These are phyloP conservation scores for Threskiornis aethiopicus DNA, from an alignment of 2,797 vertebrate species.

Conservation along the genomic window DNA sequence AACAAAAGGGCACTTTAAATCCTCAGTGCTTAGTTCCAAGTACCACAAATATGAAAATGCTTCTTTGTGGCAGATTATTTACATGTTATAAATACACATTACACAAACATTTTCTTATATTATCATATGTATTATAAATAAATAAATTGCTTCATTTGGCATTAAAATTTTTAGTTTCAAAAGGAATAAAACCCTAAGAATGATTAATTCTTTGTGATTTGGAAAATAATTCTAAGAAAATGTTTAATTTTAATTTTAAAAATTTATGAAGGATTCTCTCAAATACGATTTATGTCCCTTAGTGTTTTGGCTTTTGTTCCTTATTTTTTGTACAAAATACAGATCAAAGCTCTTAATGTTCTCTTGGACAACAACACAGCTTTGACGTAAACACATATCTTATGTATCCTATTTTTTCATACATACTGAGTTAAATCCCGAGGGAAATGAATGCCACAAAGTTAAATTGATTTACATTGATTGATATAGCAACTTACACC, in stretches of 20 bases:
- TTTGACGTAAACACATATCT: neutral
- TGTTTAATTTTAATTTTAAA: neutral
- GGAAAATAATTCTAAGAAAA: neutral
- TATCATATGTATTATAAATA: neutral
- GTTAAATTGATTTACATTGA: neutral
- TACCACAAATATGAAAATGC: neutral
- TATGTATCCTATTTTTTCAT: neutral
- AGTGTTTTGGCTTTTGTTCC: neutral
- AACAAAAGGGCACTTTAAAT: neutral
- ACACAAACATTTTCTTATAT: neutral
- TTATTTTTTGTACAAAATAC: neutral
- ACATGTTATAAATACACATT: neutral
- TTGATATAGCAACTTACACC: neutral
- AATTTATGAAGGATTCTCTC: neutral
- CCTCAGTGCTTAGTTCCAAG: neutral
- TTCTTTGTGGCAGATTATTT: neutral
- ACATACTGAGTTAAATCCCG: neutral
- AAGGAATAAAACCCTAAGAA: neutral
- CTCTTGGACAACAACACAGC: neutral
- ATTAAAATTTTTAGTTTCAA: neutral
- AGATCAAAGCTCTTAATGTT: neutral
- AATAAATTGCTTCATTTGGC: neutral
- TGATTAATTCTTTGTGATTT: neutral
- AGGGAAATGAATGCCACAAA: neutral
- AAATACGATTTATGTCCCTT: neutral